Evolutionary conservation across 2,797 vertebrate species (phyloP).

Genomic region (Coendou prehensilis): DNA sequence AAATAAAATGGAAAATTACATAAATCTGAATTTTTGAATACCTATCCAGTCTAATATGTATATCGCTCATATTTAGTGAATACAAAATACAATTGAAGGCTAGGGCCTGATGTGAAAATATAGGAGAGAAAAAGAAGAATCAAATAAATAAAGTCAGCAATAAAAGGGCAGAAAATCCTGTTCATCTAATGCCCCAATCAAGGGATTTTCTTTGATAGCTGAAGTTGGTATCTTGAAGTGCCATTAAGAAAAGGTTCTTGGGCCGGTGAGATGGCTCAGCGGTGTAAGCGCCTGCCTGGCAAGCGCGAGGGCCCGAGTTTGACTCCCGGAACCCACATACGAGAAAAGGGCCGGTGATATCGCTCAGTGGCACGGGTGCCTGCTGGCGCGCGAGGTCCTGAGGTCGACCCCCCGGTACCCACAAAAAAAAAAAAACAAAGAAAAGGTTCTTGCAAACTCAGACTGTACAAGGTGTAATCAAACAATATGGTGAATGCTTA

Average conservation of each 20-base stretch:
- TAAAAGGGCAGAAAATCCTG: not conserved
- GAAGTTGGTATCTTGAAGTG: not conserved
- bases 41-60: not conserved
- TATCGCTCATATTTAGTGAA: slow-evolving; percentile 10
- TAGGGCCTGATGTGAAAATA: not conserved
- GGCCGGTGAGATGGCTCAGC: no score
- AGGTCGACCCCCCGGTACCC: no score
- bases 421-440: no score
- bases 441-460: not conserved
- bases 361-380: no score
- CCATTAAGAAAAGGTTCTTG: not conserved
- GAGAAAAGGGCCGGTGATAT: no score
- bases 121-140: not conserved
- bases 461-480: not conserved
- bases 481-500: not conserved
- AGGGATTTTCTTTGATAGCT: not conserved
- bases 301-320: no score
- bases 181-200: not conserved
- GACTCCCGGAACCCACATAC: no score
- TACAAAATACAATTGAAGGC: slow-evolving; percentile 18
- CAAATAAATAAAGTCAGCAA: slow-evolving; percentile 18
- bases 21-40: slow-evolving; percentile 46
- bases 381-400: no score
- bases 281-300: no score
- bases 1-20: slow-evolving; percentile 47